Percentiles rank a stretch among this genome's conserved stretches.
Conservation (phyloP, 2,888 invertebrate species). For the Xestia c-nigrum region DNA sequence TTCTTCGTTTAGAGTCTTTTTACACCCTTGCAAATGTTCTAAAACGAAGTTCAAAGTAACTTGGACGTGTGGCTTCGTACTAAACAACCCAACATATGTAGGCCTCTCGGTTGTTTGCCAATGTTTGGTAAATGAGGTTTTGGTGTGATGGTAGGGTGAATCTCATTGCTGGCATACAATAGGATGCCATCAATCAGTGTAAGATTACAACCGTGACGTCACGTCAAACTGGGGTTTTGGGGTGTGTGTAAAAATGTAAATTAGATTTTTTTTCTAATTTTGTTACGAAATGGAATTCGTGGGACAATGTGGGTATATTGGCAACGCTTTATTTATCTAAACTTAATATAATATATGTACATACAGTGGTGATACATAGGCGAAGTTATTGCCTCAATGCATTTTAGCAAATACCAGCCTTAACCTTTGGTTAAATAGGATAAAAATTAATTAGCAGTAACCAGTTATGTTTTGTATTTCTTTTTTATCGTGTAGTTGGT, state of each 20-base stretch:
- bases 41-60: slow-evolving; percentile 56
- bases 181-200: slow-evolving; percentile 76
- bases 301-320: background rate
- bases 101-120: background rate
- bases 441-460: background rate
- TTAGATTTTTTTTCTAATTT: slow-evolving; percentile 66
- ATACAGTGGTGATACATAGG: background rate
- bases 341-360: too few relatives aligned
- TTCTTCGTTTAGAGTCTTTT: too few relatives aligned
- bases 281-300: slow-evolving; percentile 3
- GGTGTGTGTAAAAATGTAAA: slow-evolving; percentile 70
- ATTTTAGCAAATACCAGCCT: background rate
- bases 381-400: background rate
- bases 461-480: too few relatives aligned
- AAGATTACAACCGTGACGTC: slow-evolving; percentile 76
- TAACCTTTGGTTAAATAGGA: too few relatives aligned
- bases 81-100: slow-evolving; percentile 49
- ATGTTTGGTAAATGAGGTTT: slow-evolving; percentile 35
- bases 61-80: slow-evolving; percentile 11
- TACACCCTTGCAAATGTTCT: slow-evolving; percentile 3
- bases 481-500: too few relatives aligned
- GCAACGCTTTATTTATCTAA: background rate
- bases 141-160: slow-evolving; percentile 37
- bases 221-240: slow-evolving; percentile 72
- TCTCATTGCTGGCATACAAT: slow-evolving; percentile 66